Percentiles rank a stretch among this genome's conserved stretches.
Evolutionary conservation across 2,113 vertebrate species (phyloP).

Genomic region (Oncorhynchus clarkii): DNA sequence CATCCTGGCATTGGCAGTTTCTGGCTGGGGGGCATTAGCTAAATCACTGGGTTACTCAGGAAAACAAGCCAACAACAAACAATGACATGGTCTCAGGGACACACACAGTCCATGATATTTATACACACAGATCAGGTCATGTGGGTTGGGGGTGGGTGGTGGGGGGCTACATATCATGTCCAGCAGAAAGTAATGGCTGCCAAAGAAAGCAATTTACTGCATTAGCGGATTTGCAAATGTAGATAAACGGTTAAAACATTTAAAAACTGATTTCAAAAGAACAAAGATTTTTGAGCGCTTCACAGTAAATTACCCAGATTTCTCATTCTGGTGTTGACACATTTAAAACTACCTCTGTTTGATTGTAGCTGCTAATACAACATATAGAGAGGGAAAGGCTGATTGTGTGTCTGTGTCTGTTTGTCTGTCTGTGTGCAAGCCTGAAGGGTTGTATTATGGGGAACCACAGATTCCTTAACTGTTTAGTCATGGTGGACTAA

Average conservation of each 20-base stretch:
- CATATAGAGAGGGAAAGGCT: not conserved
- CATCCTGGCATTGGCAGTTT: constrained; percentile 56
- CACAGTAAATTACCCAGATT: constrained; percentile 41
- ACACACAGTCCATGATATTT: constrained; percentile 44
- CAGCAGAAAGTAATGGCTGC: constrained; percentile 22
- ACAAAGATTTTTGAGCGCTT: constrained; percentile 28
- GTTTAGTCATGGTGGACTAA: constrained; percentile 39
- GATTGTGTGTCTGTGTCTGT: not conserved
- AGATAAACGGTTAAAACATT: constrained; percentile 33
- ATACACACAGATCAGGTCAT: constrained; percentile 43
- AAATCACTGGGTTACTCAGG: constrained; percentile 43
- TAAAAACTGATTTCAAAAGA: constrained; percentile 37
- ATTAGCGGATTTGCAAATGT: constrained; percentile 42
- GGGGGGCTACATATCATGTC: constrained; percentile 24
- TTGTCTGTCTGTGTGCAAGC: constrained; percentile 1
- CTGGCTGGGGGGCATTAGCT: constrained; percentile 49
- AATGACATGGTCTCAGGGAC: constrained; percentile 44
- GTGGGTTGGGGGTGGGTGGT: constrained; percentile 19
- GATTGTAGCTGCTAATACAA: constrained; percentile 16
- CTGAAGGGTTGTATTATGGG: constrained; percentile 6
- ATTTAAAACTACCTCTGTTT: constrained; percentile 43
- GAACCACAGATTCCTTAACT: constrained; percentile 44
- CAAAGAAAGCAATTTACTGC: constrained; percentile 55
- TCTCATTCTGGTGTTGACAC: constrained; percentile 34
- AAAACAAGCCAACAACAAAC: constrained; percentile 53